Evolutionary conservation across 2,113 vertebrate species (phyloP), one percentile per base, ranked within the genome.

Genomic region (Proterorhinus semilunaris): DNA sequence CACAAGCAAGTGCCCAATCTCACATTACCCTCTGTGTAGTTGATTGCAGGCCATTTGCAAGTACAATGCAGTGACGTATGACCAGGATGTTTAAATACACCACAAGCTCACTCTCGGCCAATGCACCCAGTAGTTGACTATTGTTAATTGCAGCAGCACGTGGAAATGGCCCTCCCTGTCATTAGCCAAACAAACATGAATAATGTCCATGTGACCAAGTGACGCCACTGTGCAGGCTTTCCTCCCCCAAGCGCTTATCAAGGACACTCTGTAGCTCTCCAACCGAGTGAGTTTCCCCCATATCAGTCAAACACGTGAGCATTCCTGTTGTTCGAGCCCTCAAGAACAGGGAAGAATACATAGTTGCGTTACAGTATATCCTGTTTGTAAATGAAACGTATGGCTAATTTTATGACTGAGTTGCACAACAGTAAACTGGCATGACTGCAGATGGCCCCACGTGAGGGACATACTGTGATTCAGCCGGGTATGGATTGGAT

Each of bases 241-340:
- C 54, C 67, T 52, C 51, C 16, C 43, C 75, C 66, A 27, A 27
- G 53, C 73, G 70, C 84, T 92, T 91, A 92, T 93, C 92, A 89
- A 79, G 10, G 55, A 43, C 79, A 85, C 76, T 75, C 68, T 72
- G 62, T 67, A 36, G 68, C 64, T 2, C 66, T 76, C 82, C 58
- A 79, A 64, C 80, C 71, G 52, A 87, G 84, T 77, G 67, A 45
- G 72, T 73, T 62, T 44, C 61, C 51, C 12, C 50, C 89, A 91
- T 92, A 93, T 93, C 91, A 81, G 87, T 53, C 12, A 8, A 62
- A 68, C 72, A 78, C 79, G 55, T 70, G 53, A 54, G 69, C 17
- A 65, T 42, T 76, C 69, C 78, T 52, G 90, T 89, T 93, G 90
- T 91, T 52, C 83, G 43, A 62, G 51, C 1, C 17, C 6, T 21